Base-by-base conservation (phyloP, 2,113 vertebrate genomes). In the Chrysochloris asiatica region DNA sequence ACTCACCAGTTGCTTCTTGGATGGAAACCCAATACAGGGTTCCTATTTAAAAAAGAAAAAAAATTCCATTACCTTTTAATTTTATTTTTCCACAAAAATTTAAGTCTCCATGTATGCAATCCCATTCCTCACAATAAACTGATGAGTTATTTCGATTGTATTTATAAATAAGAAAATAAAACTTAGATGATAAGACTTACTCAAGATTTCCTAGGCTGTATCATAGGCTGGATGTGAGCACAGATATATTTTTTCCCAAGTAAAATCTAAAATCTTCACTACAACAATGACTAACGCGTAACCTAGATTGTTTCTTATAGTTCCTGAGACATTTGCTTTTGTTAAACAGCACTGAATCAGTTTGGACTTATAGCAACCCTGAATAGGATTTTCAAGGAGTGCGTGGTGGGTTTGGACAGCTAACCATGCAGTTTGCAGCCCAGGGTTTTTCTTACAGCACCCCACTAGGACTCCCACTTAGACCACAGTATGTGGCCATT, bases 131-230 rank as follows among this genome's bases (percentile, higher is more conserved):
- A 43, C 10, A 54, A 75, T 8, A 81, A 9, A 65, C 12, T 24
- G 28, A 13, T 50, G 24, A 38, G 11, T 36, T 45, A 73, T 69
- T 16, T 33, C 41, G 10, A 17, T n/a, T n/a, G n/a, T n/a, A n/a
- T 81, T 75, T 75, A 47, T 45, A 92, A 75, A n/a, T 33, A 26
- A 75, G 69, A 79, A 91, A 71, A 79, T 59, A 38, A 71, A 54
- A 61, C 36, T 61, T 28, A 59, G 8, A 8, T 38, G 59, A 41
- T 16, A 8, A 16, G 12, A 16, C 33, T 71, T 61, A 4, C 30
- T 26, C 10, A 71, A 38, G 4, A 24, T n/a, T 69, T 6, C 6
- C 65, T 16, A 28, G 63, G 43, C 0, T 6, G 65, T 24, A 80
- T 72, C 43, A 73, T n/a, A 63, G n/a, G 6, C 11, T 59, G 19